phyloP scores from a whole-genome alignment of 2,888 invertebrate species.

The Diogma glabrata region DNA sequence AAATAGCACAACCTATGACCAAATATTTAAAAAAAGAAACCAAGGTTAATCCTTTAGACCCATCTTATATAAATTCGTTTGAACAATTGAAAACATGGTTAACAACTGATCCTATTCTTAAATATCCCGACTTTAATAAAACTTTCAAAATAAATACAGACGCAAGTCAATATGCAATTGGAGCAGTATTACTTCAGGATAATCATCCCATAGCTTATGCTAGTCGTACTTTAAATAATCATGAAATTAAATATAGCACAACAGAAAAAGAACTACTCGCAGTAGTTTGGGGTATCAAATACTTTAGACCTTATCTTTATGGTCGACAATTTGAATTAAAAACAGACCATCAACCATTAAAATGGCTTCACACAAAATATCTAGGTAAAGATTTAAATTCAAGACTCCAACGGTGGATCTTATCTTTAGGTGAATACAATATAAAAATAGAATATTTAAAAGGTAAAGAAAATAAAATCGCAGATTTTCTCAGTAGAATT shows the following conservation, averaged over 20 bases:
- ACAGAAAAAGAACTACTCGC: constrained; percentile 12
- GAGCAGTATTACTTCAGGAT: background rate
- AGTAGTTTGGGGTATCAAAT: constrained; percentile 12
- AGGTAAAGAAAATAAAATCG: constrained; percentile 17
- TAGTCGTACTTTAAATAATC: background rate
- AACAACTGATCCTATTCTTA: background rate
- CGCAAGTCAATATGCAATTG: background rate
- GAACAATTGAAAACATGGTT: constrained; percentile 17
- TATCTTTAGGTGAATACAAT: constrained; percentile 16
- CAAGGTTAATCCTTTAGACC: constrained; percentile 8
- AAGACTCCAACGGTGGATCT: constrained; percentile 16
- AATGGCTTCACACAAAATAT: constrained; percentile 16
- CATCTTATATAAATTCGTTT: constrained; percentile 10
- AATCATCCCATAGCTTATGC: background rate
- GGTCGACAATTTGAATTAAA: constrained; percentile 3
- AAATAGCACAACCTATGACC: too few relatives aligned
- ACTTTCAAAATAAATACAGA: background rate
- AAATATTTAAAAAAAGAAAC: constrained; percentile 10
- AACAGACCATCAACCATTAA: constrained; percentile 19
- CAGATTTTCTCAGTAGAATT: constrained; percentile 4
- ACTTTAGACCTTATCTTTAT: constrained; percentile 12
- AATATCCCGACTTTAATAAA: background rate
- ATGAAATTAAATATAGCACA: background rate
- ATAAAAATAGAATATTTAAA: constrained; percentile 16
- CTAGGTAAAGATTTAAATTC: constrained; percentile 17